Percentiles rank a stretch among this genome's conserved stretches.
Conservation (phyloP, 1,140 invertebrate species). For the Chionoecetes opilio region DNA sequence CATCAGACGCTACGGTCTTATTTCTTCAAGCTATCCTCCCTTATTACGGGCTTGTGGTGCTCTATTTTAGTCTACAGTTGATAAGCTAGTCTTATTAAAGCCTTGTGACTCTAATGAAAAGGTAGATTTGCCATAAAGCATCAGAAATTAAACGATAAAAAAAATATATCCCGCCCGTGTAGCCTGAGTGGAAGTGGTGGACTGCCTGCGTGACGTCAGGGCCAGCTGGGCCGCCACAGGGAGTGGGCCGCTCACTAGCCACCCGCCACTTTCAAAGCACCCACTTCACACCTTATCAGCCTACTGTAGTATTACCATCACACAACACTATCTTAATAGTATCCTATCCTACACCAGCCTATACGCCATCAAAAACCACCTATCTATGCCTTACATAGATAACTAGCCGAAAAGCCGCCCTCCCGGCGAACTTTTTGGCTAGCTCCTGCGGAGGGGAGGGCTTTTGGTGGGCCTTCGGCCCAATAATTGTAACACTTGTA, state of each 20-base stretch:
- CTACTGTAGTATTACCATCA: too few species aligned
- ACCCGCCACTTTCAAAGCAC: constrained; percentile 39
- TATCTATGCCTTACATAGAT: too few species aligned
- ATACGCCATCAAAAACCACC: too few species aligned
- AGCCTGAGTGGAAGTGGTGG: constrained; percentile 53
- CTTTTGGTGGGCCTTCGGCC: too few species aligned
- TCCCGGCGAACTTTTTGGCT: too few species aligned
- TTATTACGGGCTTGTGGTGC: constrained; percentile 54
- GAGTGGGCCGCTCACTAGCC: constrained; percentile 45
- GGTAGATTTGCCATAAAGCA: constrained; percentile 60
- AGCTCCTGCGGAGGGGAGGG: too few species aligned
- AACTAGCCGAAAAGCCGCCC: too few species aligned
- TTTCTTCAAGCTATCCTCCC: constrained; percentile 48
- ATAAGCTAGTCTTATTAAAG: background rate
- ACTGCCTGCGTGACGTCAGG: constrained; percentile 62
- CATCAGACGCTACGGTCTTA: constrained; percentile 48
- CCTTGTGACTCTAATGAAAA: background rate
- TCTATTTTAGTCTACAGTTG: constrained; percentile 23
- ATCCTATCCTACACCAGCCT: too few species aligned
- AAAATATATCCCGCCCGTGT: constrained; percentile 59
- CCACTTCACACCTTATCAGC: too few species aligned
- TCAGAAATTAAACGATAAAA: constrained; percentile 63
- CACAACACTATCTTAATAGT: too few species aligned
- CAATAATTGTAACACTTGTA: too few species aligned
- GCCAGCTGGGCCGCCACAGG: constrained; percentile 63